Conservation (phyloP, 2,113 vertebrate genomes). For the Cephalopterus ornatus region DNA sequence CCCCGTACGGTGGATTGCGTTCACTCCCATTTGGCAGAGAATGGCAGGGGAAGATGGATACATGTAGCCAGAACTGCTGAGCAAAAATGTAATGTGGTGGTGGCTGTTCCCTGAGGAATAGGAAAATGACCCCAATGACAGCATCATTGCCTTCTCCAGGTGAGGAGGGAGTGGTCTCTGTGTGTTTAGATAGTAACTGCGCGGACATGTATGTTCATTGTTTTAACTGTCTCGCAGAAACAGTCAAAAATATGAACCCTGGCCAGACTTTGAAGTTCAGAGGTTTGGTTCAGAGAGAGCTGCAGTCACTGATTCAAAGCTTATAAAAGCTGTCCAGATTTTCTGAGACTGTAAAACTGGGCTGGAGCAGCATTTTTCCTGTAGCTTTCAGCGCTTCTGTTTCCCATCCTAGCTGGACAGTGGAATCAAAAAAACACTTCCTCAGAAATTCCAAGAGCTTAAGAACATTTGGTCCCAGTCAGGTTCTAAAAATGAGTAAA, state of each 20-base stretch:
- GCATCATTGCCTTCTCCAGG: background rate
- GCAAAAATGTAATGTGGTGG: background rate
- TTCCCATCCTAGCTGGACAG: slow-evolving; percentile 49
- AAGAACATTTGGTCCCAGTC: slow-evolving; percentile 60
- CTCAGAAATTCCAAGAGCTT: slow-evolving; percentile 61
- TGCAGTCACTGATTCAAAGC: slow-evolving; percentile 31
- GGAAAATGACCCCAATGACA: background rate
- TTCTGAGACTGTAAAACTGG: slow-evolving; percentile 54
- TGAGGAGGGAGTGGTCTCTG: background rate
- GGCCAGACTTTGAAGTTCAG: slow-evolving; percentile 29
- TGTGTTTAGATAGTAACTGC: accelerated
- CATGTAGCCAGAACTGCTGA: background rate
- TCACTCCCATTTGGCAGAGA: background rate
- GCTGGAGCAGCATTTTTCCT: slow-evolving; percentile 43
- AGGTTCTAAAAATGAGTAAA: slow-evolving; percentile 51
- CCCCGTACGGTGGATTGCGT: accelerated
- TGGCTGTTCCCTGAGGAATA: background rate
- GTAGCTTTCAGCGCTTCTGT: slow-evolving; percentile 60
- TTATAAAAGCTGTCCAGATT: slow-evolving; percentile 39
- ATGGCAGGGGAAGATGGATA: background rate
- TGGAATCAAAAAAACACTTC: slow-evolving; percentile 39
- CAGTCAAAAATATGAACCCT: slow-evolving; percentile 23
- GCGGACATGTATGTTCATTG: background rate
- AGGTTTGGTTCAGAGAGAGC: slow-evolving; percentile 50
- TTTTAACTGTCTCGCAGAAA: background rate